Evolutionary conservation across 2,797 vertebrate species (phyloP).

Genomic region (Eulemur coronatus): DNA sequence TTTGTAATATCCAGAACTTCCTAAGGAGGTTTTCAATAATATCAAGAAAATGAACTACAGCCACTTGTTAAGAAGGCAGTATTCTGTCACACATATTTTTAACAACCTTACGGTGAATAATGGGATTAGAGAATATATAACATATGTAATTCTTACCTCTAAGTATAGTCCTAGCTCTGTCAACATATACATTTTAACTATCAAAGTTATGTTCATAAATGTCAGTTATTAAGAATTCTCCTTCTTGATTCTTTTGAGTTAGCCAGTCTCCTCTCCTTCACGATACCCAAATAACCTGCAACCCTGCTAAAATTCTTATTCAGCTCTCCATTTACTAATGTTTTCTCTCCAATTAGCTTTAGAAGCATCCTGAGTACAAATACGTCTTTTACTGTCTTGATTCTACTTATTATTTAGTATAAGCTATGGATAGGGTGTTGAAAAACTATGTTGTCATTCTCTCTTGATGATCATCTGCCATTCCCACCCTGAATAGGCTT

Average conservation of each 20-base stretch:
- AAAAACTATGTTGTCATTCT: neutral
- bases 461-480: neutral
- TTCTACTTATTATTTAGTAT: neutral
- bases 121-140: neutral
- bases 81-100: neutral
- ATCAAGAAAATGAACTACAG: neutral
- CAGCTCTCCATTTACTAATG: neutral
- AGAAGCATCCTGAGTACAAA: neutral
- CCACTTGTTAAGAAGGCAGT: neutral
- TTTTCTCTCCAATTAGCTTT: constrained; percentile 12
- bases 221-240: neutral
- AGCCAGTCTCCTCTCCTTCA: neutral
- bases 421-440: neutral
- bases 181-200: neutral
- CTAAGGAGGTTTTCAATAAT: neutral
- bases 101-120: neutral
- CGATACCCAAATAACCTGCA: neutral
- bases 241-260: constrained; percentile 10
- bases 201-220: neutral
- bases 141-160: neutral
- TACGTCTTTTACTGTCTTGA: neutral
- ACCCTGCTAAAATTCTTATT: constrained; percentile 2
- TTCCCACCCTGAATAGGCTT: neutral
- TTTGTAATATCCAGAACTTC: neutral
- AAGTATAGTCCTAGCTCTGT: neutral